phyloP scores from a whole-genome alignment of 2,888 invertebrate genomes.

The Catotricha subobsoleta region DNA sequence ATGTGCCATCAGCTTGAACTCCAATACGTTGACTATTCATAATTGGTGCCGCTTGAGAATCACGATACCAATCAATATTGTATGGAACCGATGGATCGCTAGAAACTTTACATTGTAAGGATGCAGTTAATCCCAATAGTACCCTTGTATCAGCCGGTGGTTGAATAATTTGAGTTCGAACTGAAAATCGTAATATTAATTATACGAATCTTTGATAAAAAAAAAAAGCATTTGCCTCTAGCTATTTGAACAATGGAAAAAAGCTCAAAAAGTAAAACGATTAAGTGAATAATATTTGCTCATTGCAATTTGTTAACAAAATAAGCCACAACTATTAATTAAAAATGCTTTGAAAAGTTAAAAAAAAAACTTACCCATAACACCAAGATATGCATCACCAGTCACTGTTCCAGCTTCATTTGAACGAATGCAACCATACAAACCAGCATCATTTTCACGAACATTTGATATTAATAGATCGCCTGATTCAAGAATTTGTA shows the following conservation, averaged over 20 bases:
- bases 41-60: slow-evolving; percentile 48
- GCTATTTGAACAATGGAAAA: too few relatives aligned
- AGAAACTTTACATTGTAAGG: slow-evolving; percentile 84
- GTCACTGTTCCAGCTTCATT: slow-evolving; percentile 79
- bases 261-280: too few relatives aligned
- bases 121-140: slow-evolving; percentile 80
- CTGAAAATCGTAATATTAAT: too few relatives aligned
- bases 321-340: too few relatives aligned
- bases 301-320: too few relatives aligned
- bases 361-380: slow-evolving; percentile 45
- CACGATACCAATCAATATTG: slow-evolving; percentile 76
- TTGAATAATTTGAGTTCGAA: slow-evolving; percentile 81
- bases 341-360: neutral
- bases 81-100: slow-evolving; percentile 77
- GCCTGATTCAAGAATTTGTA: slow-evolving; percentile 71
- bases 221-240: too few relatives aligned
- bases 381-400: slow-evolving; percentile 64
- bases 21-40: slow-evolving; percentile 50
- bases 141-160: slow-evolving; percentile 86
- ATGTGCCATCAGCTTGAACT: slow-evolving; percentile 62
- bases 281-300: too few relatives aligned
- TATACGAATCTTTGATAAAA: too few relatives aligned
- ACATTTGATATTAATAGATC: slow-evolving; percentile 78
- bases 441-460: slow-evolving; percentile 65
- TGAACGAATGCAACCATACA: slow-evolving; percentile 72